Evolutionary conservation across 2,888 invertebrate species (phyloP).

Genomic region (Leucophora obtusa): DNA sequence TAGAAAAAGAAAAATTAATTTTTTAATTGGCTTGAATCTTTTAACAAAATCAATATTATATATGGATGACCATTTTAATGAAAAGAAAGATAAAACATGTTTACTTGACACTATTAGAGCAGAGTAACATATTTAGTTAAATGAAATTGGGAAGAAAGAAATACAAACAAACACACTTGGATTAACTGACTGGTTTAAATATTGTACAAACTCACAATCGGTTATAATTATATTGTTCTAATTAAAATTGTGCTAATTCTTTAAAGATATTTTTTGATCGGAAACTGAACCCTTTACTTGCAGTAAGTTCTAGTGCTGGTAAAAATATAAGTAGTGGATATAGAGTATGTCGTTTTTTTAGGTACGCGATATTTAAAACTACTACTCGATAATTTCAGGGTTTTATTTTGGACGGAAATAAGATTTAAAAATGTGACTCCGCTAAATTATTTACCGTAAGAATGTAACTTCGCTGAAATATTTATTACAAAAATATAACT

Average conservation of each 20-base stretch:
- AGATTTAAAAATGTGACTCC: no score
- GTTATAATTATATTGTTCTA: constrained; percentile 8
- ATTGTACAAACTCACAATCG: constrained; percentile 3
- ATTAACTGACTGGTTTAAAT: constrained; percentile 47
- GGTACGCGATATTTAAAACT: no score
- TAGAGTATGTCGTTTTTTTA: no score
- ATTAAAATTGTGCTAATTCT: constrained; percentile 29
- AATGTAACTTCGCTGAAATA: no score
- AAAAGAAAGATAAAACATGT: constrained; percentile 26
- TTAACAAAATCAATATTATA: constrained; percentile 45
- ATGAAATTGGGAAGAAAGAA: constrained; percentile 7
- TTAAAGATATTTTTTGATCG: not conserved
- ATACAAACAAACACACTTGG: not conserved
- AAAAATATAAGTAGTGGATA: no score
- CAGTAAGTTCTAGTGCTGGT: no score
- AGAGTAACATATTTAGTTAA: constrained; percentile 17
- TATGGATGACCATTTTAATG: constrained; percentile 34
- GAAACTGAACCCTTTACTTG: no score
- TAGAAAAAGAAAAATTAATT: constrained; percentile 39
- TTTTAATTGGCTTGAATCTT: constrained; percentile 53
- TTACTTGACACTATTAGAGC: constrained; percentile 46
- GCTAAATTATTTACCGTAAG: no score
- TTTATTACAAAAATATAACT: no score
- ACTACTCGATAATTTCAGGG: no score
- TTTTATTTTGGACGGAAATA: no score